Evolutionary conservation across 2,888 invertebrate genomes (phyloP).

Genomic region (Abrostola triplasia): DNA sequence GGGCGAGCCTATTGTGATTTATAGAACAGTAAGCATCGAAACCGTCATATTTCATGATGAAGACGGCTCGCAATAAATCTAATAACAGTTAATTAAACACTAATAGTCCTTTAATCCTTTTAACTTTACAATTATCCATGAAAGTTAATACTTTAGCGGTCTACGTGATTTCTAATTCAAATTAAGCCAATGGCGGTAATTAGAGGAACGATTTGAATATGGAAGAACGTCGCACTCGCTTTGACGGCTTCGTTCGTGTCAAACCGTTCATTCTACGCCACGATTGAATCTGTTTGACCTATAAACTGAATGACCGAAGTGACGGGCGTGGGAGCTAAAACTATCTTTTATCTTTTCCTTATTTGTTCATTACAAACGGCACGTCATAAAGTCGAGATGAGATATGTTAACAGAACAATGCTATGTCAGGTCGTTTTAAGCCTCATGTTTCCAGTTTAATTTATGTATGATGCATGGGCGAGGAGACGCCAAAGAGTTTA

Average conservation of each 20-base stretch:
- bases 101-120: too few relatives aligned
- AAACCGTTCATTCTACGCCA: constrained; percentile 45
- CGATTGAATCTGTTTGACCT: constrained; percentile 58
- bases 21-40: too few relatives aligned
- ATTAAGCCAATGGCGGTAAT: constrained; percentile 51
- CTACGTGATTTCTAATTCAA: constrained; percentile 34
- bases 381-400: constrained; percentile 27
- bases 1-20: too few relatives aligned
- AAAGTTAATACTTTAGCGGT: constrained; percentile 25
- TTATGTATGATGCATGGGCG: too few relatives aligned
- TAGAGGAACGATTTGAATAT: constrained; percentile 50
- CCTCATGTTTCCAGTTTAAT: too few relatives aligned
- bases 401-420: not conserved
- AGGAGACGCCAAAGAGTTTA: too few relatives aligned
- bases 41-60: too few relatives aligned
- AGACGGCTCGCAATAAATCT: too few relatives aligned
- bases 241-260: constrained; percentile 43
- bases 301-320: constrained; percentile 51
- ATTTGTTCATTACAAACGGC: constrained; percentile 41
- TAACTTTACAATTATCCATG: too few relatives aligned
- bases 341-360: constrained; percentile 46
- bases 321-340: constrained; percentile 51
- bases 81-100: too few relatives aligned
- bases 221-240: constrained; percentile 45
- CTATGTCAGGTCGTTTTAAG: not conserved